Base-by-base conservation (phyloP, 2,888 invertebrate species). In the Mellilla xanthometata region DNA sequence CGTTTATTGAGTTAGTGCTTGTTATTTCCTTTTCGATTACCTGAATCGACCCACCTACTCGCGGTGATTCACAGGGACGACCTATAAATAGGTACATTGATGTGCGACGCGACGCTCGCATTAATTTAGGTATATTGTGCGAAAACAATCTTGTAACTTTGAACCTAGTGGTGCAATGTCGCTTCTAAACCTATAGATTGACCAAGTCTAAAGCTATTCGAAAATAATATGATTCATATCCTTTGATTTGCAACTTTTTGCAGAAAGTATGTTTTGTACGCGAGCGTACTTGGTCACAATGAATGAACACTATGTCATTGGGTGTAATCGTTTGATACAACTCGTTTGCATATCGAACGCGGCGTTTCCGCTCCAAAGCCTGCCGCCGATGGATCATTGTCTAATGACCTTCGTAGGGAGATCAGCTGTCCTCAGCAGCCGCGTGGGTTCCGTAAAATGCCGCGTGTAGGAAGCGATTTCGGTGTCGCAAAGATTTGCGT, bases 281-380 rank as follows among this genome's bases (percentile, higher is more conserved):
- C 60, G 59, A 69, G 48, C 63, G 72, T 87, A 84, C 82, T 35
- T 44, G 57, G 71, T 76, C 60, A 69, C 78, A 78, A 81, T 87
- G 85, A 88, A 87, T 88, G 88, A 85, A 81, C 67, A 67, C 67
- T 66, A 67, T 56, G 60, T 63, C 63, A 66, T 68, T 70, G 65
- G 60, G 68, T 70, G 68, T 72, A 62, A 68, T 35, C 40, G 35
- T 9, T 40, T 36, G 47, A 56, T 54, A 60, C 63, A 66, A 72
- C 73, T 73, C 67, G 58, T 67, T 77, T 80, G 78, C 83, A 85
- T 87, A 81, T 81, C 78, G 69, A 72, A 76, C 77, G 78, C 79
- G 79, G 76, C 76, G 74, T 88, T 87, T 87, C 87, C 86, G 86
- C 72, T 81, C 64, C 48, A 60, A 68, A 65, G 65, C 58, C 65